A percentile compares a stretch with the other conserved stretches of the same genome.
Evolutionary conservation across 2,113 vertebrate genomes (phyloP).

Genomic region (Scomber scombrus): DNA sequence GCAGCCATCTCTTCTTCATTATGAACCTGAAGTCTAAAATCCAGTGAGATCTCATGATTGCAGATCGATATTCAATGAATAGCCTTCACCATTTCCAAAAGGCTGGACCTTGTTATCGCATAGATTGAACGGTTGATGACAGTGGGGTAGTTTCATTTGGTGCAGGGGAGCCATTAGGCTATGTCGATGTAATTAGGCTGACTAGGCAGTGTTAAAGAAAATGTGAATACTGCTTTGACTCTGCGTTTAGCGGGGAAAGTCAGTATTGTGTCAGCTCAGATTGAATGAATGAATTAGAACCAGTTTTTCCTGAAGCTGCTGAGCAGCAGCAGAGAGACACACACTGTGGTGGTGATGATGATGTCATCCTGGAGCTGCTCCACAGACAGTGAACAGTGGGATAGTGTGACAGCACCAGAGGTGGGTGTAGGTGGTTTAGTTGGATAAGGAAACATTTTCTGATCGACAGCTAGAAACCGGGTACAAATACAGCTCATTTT

Average conservation of each 20-base stretch:
- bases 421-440: background rate
- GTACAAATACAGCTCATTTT: background rate
- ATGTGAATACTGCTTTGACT: background rate
- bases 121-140: conserved; percentile 15
- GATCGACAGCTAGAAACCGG: background rate
- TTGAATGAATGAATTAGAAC: conserved; percentile 21
- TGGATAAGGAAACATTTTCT: conserved; percentile 1
- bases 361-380: conserved; percentile 49
- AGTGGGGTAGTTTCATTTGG: background rate
- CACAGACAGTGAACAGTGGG: conserved; percentile 4
- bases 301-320: conserved; percentile 31
- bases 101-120: conserved; percentile 30
- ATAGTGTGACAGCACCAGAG: background rate
- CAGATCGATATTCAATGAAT: conserved; percentile 49
- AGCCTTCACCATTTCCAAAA: conserved; percentile 31
- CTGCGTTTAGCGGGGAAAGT: background rate
- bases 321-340: background rate
- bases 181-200: background rate
- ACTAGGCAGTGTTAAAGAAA: background rate
- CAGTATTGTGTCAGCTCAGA: conserved; percentile 1
- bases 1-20: conserved; percentile 23
- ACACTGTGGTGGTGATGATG: conserved; percentile 22
- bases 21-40: conserved; percentile 21
- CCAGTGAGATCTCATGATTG: conserved; percentile 31
- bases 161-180: background rate